Conservation (phyloP, 2,888 invertebrate genomes). For the Trichogramma dendrolimi region DNA sequence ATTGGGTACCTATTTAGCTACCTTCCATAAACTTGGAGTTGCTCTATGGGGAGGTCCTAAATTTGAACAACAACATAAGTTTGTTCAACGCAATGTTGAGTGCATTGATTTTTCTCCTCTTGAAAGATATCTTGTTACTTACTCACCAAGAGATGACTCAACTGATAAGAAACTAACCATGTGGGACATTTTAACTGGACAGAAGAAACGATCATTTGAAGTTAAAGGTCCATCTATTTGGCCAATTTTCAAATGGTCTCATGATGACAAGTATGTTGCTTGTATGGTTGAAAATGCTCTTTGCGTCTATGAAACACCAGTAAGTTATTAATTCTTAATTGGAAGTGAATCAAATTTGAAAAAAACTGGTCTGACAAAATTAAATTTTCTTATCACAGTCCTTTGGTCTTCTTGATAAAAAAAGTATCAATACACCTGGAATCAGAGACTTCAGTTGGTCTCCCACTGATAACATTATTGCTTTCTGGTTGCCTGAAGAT, state of each 20-base stretch:
- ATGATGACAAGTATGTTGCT: slow-evolving; percentile 92
- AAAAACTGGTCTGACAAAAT: slow-evolving; percentile 5
- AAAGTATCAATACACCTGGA: slow-evolving; percentile 85
- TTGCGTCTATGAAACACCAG: slow-evolving; percentile 92
- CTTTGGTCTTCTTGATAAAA: slow-evolving; percentile 89
- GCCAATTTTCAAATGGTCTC: slow-evolving; percentile 97
- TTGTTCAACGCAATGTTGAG: slow-evolving; percentile 84
- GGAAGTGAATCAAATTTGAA: slow-evolving; percentile 2
- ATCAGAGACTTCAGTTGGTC: slow-evolving; percentile 97
- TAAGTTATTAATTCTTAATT: slow-evolving; percentile 45
- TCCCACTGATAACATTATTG: slow-evolving; percentile 91
- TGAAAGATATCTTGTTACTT: slow-evolving; percentile 94
- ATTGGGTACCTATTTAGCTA: slow-evolving; percentile 90
- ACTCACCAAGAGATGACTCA: slow-evolving; percentile 74
- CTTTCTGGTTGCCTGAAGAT: slow-evolving; percentile 98
- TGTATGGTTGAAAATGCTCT: slow-evolving; percentile 78
- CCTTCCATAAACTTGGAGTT: slow-evolving; percentile 93
- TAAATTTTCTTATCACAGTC: slow-evolving; percentile 56
- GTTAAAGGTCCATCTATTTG: slow-evolving; percentile 79
- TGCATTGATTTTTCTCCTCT: slow-evolving; percentile 97
- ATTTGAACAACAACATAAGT: slow-evolving; percentile 87
- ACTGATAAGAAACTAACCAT: slow-evolving; percentile 79
- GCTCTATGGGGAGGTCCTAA: slow-evolving; percentile 96
- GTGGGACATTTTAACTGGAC: slow-evolving; percentile 95
- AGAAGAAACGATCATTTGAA: slow-evolving; percentile 86